Evolutionary conservation across 2,888 invertebrate species (phyloP), one percentile per base, ranked within the genome.

Genomic region (Drosophila diplacantha): DNA sequence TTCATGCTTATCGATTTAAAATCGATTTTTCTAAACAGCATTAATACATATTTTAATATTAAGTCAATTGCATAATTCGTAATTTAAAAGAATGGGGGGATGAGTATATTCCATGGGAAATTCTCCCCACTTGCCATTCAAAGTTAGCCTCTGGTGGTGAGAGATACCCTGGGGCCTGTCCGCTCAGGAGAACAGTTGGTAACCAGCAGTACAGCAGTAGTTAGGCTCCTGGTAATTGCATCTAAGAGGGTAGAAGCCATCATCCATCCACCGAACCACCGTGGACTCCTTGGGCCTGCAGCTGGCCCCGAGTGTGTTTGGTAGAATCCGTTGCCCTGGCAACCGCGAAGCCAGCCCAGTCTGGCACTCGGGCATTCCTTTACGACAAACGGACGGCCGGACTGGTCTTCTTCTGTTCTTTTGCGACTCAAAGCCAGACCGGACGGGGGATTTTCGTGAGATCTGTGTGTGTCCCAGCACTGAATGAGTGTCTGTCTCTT

Each of bases 401-500:
- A 24, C 41, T n/a, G 24, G 5, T 14, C 20, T 14, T 29, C 18
- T 14, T n/a, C 9, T 31, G 18, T 14, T 46, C 14, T 14, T 18
- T 29, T 29, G 18, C 43, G 12, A 16, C 16, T 12, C 16, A 26
- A 22, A 11, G 16, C 26, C 26, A 12, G 12, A 26, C 7, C 11
- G 43, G 18, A 44, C 18, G 18, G 44, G 18, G 29, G 29, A 14
- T n/a, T 44, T 31, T 44, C 3, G 4, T 18, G 18, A 46, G 20
- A 46, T 31, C 44, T 14, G 44, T 46, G 46, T 46, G n/a, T 51
- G 26, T 57, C 34, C 39, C 49, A 49, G 12, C 12, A 44, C 20
- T 62, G 31, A 63, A 63, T 63, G 43, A 63, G 50, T 56, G 29
- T 54, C 24, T 55, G 32, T 47, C 20, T 53, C n/a, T 51, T 49